Evolutionary conservation across 2,888 invertebrate species (phyloP).

Genomic region (Troilus luridus): DNA sequence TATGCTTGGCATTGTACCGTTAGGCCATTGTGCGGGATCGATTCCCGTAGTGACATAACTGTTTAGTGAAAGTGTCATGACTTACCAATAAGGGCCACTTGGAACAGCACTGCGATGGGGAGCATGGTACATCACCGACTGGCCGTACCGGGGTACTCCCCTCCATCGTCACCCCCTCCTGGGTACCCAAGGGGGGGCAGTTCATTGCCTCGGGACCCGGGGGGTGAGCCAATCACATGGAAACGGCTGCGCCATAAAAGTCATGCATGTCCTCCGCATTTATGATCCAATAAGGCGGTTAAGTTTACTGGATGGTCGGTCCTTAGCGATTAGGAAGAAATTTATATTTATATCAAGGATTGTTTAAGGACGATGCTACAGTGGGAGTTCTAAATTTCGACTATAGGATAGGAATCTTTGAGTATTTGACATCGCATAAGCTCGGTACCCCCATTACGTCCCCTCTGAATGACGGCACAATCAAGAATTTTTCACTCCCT

Average conservation of each 20-base stretch:
- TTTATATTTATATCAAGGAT: background rate
- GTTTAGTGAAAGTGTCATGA: constrained; percentile 36
- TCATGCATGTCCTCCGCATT: background rate
- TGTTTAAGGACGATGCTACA: too few species aligned
- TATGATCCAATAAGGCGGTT: background rate
- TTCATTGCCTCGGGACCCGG: constrained; percentile 34
- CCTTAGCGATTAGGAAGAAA: background rate
- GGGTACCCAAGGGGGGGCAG: background rate
- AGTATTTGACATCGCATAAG: too few species aligned
- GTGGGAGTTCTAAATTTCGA: too few species aligned
- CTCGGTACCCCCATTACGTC: too few species aligned
- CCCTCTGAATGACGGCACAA: too few species aligned
- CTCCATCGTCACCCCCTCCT: background rate
- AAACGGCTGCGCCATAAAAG: background rate
- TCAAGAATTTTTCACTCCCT: too few species aligned
- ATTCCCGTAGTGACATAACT: constrained; percentile 14
- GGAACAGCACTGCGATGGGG: constrained; percentile 38
- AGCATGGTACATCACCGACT: constrained; percentile 48
- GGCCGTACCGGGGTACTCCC: constrained; percentile 12
- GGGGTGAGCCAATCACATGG: constrained; percentile 40
- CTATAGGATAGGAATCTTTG: too few species aligned
- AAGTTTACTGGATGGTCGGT: background rate
- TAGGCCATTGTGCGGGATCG: constrained; percentile 34
- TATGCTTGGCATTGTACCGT: constrained; percentile 30
- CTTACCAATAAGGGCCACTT: constrained; percentile 39